These are phyloP conservation scores for Xiphorhynchus erythropygius DNA, from an alignment of 2,797 vertebrate species.

Conservation along the genomic window DNA sequence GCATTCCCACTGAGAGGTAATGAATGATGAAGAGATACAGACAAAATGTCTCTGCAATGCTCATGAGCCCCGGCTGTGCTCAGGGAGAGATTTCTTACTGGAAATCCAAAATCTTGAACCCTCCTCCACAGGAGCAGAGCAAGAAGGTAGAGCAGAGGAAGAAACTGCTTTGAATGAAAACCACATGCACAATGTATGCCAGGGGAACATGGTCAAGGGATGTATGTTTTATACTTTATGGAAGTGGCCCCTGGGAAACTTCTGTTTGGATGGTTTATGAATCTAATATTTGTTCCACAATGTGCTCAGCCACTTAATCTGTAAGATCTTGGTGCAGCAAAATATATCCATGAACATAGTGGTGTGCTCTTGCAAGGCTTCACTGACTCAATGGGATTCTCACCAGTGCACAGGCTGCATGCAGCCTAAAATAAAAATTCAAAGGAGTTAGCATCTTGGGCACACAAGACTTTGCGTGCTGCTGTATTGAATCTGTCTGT, in stretches of 20 bases:
- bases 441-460: not conserved
- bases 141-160: not conserved
- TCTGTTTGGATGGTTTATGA: not conserved
- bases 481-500: not conserved
- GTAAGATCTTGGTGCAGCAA: not conserved
- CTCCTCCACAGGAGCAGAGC: not conserved
- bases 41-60: not conserved
- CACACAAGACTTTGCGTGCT: not conserved
- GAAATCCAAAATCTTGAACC: not conserved
- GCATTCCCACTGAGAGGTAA: constrained; percentile 32
- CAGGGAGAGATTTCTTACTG: not conserved
- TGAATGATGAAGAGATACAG: constrained; percentile 12
- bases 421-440: not conserved
- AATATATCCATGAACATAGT: not conserved
- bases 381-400: not conserved
- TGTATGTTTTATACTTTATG: not conserved
- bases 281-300: not conserved
- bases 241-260: not conserved
- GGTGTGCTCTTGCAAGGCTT: not conserved
- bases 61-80: not conserved
- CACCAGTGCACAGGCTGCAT: not conserved
- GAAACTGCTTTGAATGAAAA: constrained; percentile 9
- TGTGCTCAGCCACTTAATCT: not conserved
- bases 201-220: not conserved
- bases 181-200: not conserved